Conservation (phyloP, 2,113 vertebrate genomes). For the Naja naja region DNA sequence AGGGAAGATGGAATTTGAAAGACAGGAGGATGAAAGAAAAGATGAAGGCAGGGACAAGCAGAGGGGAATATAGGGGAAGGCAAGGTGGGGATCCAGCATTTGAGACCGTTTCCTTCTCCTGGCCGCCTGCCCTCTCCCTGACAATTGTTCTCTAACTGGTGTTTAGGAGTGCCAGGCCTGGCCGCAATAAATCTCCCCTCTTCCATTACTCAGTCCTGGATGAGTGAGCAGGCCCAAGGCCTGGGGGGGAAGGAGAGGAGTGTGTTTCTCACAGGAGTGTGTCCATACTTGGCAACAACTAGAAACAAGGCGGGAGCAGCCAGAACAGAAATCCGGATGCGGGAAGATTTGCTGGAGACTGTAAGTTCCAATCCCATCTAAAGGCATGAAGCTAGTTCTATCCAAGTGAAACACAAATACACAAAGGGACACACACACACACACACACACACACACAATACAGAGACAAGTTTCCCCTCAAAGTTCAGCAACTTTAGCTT, state of each 20-base stretch:
- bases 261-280: neutral
- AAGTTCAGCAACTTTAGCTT: too few relatives aligned
- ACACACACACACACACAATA: too few relatives aligned
- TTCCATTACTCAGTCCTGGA: neutral
- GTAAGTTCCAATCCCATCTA: too few relatives aligned
- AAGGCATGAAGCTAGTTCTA: too few relatives aligned
- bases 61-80: neutral
- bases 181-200: neutral
- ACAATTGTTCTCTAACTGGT: neutral
- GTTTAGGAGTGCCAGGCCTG: neutral
- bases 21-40: neutral
- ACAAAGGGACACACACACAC: too few relatives aligned
- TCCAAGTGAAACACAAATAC: too few relatives aligned
- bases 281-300: neutral
- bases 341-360: too few relatives aligned
- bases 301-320: neutral
- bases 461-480: too few relatives aligned
- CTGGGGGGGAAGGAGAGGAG: too few relatives aligned
- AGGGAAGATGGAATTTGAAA: neutral
- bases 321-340: neutral
- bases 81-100: neutral
- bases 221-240: neutral
- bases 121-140: neutral
- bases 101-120: neutral
- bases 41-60: neutral